These are phyloP conservation scores for Trinorchestia longiramus DNA, from an alignment of 1,140 invertebrate genomes.

Conservation along the genomic window DNA sequence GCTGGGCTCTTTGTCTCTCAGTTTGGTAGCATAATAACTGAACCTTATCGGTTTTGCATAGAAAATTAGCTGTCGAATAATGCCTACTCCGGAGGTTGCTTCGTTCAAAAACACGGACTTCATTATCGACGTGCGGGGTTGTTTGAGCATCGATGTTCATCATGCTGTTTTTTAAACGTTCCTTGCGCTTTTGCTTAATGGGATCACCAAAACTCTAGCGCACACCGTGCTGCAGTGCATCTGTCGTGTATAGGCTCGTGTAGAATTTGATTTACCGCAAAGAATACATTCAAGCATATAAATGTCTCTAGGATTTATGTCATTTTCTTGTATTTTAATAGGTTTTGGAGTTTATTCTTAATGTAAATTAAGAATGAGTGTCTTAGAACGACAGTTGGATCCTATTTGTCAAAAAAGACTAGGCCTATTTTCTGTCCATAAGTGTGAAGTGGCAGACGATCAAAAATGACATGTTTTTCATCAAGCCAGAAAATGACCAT, in stretches of 20 bases:
- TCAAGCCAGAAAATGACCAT: not conserved
- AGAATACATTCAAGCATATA: not conserved
- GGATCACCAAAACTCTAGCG: not conserved
- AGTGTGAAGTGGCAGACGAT: too few relatives aligned
- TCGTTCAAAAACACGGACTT: not conserved
- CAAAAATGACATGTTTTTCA: not conserved
- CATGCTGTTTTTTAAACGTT: not conserved
- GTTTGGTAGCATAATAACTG: not conserved
- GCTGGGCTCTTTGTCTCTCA: not conserved
- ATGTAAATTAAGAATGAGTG: not conserved
- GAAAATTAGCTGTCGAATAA: slow-evolving; percentile 9
- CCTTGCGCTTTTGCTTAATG: not conserved
- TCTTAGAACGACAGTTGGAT: not conserved
- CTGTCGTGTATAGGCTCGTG: not conserved
- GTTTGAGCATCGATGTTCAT: not conserved
- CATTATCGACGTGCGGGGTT: not conserved
- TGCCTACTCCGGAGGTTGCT: not conserved
- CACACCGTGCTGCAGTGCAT: not conserved
- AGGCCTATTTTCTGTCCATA: too few relatives aligned
- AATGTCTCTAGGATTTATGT: not conserved
- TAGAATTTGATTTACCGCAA: not conserved
- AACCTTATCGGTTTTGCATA: slow-evolving; percentile 1
- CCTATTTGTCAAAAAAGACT: not conserved
- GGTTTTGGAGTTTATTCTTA: not conserved
- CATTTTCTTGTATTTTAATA: not conserved